A percentile compares a stretch with the other conserved stretches of the same genome.
Conservation (phyloP, 2,888 invertebrate species). For the Lycia hirtaria region DNA sequence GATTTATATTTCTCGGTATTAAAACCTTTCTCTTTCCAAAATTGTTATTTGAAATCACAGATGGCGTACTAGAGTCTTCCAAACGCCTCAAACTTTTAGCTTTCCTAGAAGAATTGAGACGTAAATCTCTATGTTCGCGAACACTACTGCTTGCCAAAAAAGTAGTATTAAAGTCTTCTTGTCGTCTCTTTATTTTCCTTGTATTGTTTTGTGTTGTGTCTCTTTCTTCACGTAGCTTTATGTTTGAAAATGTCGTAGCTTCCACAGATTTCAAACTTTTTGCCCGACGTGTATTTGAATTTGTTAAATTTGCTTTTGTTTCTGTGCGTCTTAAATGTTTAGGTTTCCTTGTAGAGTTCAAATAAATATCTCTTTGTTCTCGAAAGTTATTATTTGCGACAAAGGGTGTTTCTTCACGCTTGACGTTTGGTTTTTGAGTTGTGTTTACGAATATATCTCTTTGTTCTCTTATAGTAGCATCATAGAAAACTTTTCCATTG, state of each 20-base stretch:
- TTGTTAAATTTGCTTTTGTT: neutral
- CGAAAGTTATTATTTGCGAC: constrained; percentile 19
- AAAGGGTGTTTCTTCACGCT: constrained; percentile 43
- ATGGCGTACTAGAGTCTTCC: constrained; percentile 26
- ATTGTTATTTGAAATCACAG: constrained; percentile 31
- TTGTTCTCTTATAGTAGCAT: constrained; percentile 75
- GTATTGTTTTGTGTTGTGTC: constrained; percentile 14
- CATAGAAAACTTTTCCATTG: constrained; percentile 80
- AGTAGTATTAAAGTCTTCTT: neutral
- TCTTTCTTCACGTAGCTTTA: constrained; percentile 16
- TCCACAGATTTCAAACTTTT: constrained; percentile 46
- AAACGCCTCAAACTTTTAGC: constrained; percentile 44
- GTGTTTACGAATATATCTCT: constrained; percentile 62
- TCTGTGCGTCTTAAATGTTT: constrained; percentile 33
- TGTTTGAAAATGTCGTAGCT: constrained; percentile 27
- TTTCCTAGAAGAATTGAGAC: constrained; percentile 50
- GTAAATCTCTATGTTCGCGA: constrained; percentile 9
- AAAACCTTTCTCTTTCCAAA: constrained; percentile 64
- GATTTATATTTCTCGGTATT: constrained; percentile 67
- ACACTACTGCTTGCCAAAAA: constrained; percentile 1
- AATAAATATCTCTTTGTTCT: constrained; percentile 28
- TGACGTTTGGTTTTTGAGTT: constrained; percentile 57
- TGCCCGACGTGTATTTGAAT: constrained; percentile 52
- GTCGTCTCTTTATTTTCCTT: constrained; percentile 10
- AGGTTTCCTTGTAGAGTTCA: constrained; percentile 31